Evolutionary conservation across 2,113 vertebrate species (phyloP), one percentile per base, ranked within the genome.

Genomic region (Hippocampus abdominalis): DNA sequence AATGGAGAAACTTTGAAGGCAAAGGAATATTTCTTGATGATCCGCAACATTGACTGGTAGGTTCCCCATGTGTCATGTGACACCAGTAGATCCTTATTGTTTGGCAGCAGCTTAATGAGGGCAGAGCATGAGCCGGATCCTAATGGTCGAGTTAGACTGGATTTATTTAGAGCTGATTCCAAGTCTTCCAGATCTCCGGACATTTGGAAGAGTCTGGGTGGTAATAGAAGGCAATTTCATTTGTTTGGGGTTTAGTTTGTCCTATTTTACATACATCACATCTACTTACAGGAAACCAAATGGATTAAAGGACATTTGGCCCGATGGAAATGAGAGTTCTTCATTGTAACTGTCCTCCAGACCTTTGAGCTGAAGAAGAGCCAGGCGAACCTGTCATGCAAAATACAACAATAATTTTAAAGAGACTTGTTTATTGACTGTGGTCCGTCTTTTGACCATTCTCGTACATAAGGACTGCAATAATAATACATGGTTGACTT

Each of bases 91-190:
- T 98, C 96, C 23, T 62, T 91, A 2, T 84, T 91, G 66, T 91
- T 93, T 0, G 95, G 96, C 75, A 99, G 82, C 82, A 99, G 89
- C 85, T 97, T 99, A 85, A 99, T 92, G 1, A 99, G 90, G 4
- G 96, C 96, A 0, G 97, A 99, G 81, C 97, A 98, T 15, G 96
- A 96, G 61, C 95, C 97, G 0, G 95, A 94, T 64, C 96, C 96
- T 68, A 96, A 66, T 2, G 81, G 64, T 1, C 49, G 87, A 4
- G 64, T 77, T 0, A 36, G 32, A 56, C 84, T 89, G 3, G 93
- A 93, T 83, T 92, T 95, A 74, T 98, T 95, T 74, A 99, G 89
- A n/a, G 92, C 95, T 0, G 88, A 87, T 78, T 99, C 96, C 68
- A 98, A 85, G 77, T 98, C 96, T 76, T 96, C 96, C 76, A 99